Percentiles rank a stretch among this genome's conserved stretches.
phyloP scores from a whole-genome alignment of 2,113 vertebrate species.

The Casuarius casuarius region DNA sequence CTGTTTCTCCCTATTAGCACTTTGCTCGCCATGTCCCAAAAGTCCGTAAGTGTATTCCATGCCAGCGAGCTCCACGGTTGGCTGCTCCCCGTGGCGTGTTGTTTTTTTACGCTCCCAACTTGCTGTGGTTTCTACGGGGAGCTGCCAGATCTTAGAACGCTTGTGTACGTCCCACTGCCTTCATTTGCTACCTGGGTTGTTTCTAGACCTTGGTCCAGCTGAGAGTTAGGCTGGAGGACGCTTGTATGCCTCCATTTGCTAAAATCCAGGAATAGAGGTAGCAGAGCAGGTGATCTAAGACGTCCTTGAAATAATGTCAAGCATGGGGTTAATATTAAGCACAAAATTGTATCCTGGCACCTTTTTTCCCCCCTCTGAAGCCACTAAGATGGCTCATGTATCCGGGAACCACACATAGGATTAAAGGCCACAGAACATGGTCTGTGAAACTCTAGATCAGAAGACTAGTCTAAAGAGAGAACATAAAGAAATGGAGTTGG shows the following conservation, averaged over 20 bases:
- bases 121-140: not conserved
- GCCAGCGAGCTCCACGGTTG: not conserved
- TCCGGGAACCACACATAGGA: too few species aligned
- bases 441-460: not conserved
- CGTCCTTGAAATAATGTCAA: not conserved
- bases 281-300: not conserved
- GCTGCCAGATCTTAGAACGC: not conserved
- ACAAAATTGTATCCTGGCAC: not conserved
- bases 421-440: not conserved
- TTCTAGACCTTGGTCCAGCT: not conserved
- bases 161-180: not conserved
- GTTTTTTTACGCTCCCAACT: not conserved
- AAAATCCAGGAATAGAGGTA: not conserved
- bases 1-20: accelerated
- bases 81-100: too few species aligned
- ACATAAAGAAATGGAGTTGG: not conserved
- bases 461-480: not conserved
- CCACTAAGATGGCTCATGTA: not conserved
- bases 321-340: not conserved
- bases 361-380: not conserved
- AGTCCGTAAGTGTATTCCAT: not conserved
- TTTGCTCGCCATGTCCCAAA: not conserved
- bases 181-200: not conserved
- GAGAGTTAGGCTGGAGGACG: not conserved
- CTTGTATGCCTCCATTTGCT: not conserved